Percentiles rank a stretch among this genome's conserved stretches.
Evolutionary conservation across 2,113 vertebrate genomes (phyloP).

Genomic region (Platycercus adscitus): DNA sequence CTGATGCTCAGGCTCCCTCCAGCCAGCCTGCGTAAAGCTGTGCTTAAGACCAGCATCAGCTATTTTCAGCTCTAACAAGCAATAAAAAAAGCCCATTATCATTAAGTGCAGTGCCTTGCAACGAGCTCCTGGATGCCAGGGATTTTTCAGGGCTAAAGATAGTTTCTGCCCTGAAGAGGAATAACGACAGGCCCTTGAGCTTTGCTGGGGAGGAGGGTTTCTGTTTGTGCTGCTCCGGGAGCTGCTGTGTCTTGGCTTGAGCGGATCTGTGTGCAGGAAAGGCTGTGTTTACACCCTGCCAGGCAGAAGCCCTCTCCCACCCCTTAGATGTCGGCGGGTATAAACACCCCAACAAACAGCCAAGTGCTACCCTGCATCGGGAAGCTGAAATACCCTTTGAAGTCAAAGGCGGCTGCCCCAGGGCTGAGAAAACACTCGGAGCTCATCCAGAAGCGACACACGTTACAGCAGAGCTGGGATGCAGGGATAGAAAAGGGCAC

Average conservation of each 20-base stretch:
- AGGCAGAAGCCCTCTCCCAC: conserved; percentile 51
- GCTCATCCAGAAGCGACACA: conserved; percentile 12
- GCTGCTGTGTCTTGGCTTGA: neutral
- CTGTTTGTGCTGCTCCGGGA: neutral
- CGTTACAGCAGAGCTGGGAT: neutral
- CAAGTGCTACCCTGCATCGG: neutral
- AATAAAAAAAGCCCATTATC: neutral
- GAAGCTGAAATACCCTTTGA: conserved; percentile 42
- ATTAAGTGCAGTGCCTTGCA: neutral
- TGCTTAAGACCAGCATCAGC: neutral
- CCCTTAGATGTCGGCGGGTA: conserved; percentile 25
- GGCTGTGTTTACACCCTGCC: conserved; percentile 54
- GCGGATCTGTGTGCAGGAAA: neutral
- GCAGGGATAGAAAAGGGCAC: neutral
- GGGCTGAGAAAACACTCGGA: conserved; percentile 38
- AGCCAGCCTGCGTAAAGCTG: neutral
- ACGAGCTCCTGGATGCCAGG: neutral
- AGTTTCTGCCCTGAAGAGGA: neutral
- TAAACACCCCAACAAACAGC: conserved; percentile 42
- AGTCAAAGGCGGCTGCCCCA: conserved; percentile 12
- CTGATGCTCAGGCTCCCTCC: neutral
- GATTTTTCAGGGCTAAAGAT: neutral
- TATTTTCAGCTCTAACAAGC: neutral
- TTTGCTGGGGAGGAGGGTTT: neutral
- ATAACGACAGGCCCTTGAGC: neutral